A percentile compares a stretch with the other conserved stretches of the same genome.
These are phyloP conservation scores for Sylvia atricapilla DNA, from an alignment of 2,113 vertebrate species.

Conservation along the genomic window DNA sequence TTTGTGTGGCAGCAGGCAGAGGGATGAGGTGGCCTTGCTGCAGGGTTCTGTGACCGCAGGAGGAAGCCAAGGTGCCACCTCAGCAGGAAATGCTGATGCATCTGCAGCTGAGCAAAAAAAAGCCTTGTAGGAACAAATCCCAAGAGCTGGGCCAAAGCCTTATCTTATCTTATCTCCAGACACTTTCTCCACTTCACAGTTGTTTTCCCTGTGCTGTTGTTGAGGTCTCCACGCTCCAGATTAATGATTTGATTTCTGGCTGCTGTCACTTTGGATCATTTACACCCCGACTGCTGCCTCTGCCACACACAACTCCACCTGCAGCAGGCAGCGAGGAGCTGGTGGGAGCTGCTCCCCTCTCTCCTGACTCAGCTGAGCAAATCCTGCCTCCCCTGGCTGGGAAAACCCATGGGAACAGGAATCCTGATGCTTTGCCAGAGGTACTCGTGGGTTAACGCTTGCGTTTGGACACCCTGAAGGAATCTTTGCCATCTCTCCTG, in stretches of 20 bases:
- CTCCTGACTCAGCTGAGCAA: constrained; percentile 6
- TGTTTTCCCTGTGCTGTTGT: constrained; percentile 4
- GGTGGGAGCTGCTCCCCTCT: neutral
- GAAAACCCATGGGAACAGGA: neutral
- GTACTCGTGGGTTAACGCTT: neutral
- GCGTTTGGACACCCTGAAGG: neutral
- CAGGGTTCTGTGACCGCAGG: constrained; percentile 17
- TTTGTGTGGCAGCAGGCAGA: neutral
- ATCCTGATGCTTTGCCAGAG: neutral
- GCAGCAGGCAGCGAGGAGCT: neutral
- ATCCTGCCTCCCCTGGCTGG: neutral
- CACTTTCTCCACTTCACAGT: constrained; percentile 21
- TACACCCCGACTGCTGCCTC: neutral
- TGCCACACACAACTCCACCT: neutral
- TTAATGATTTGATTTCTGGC: constrained; percentile 14
- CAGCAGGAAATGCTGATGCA: constrained; percentile 19
- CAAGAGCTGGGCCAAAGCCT: neutral
- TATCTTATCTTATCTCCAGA: constrained; percentile 61
- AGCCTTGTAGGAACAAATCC: constrained; percentile 17
- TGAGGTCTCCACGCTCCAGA: neutral
- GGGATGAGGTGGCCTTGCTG: neutral
- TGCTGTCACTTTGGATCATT: neutral
- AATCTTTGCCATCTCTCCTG: neutral
- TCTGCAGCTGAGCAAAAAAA: constrained; percentile 7
- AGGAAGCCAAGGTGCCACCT: neutral